These are phyloP conservation scores for Akabosia matsudoensis DNA, from an alignment of 1,140 invertebrate genomes.

Conservation along the genomic window DNA sequence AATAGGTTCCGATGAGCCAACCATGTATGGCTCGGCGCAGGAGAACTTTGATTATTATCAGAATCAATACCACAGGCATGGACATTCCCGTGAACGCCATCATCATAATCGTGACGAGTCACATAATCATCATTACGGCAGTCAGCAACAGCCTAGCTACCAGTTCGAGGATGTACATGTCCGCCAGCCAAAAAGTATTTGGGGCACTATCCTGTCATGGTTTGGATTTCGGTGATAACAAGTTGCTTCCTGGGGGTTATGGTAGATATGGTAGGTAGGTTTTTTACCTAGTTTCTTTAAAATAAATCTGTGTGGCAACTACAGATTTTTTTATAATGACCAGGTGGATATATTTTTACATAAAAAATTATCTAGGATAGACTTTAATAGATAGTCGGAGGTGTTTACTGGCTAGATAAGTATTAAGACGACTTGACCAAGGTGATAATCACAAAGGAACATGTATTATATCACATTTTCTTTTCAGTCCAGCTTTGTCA, in stretches of 20 bases:
- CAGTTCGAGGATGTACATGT: neutral
- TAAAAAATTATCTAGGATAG: no score
- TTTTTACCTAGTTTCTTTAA: no score
- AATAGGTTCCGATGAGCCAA: slow-evolving; percentile 7
- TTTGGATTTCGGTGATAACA: neutral
- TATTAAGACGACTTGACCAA: no score
- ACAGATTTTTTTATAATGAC: no score
- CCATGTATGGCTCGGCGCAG: neutral
- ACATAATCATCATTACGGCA: neutral
- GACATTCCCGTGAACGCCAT: neutral
- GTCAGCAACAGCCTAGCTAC: neutral
- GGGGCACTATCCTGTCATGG: neutral
- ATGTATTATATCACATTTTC: no score
- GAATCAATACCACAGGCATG: neutral
- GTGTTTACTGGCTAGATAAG: no score
- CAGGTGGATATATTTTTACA: no score
- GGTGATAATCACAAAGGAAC: no score
- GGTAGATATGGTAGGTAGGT: no score
- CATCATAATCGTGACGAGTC: neutral
- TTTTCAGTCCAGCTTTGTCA: no score
- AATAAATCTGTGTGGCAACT: no score
- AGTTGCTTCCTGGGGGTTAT: neutral
- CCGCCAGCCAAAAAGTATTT: neutral
- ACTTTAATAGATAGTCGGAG: no score
- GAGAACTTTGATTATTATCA: neutral